Evolutionary conservation across 1,140 invertebrate genomes (phyloP), one percentile per base, ranked within the genome.

Genomic region (Zaprionus inermis): DNA sequence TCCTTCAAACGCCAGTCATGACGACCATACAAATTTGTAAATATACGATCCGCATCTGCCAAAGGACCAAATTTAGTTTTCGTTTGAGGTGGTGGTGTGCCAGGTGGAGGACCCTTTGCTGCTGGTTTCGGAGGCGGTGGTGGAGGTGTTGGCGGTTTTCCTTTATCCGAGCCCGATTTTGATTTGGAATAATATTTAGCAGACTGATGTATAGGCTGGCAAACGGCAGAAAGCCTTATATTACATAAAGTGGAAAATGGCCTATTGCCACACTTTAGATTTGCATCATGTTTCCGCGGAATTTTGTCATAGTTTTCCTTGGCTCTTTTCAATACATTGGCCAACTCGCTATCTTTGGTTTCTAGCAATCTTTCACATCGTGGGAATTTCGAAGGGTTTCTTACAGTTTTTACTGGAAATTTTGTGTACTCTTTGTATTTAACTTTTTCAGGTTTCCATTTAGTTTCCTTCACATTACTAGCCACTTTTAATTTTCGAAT

Each of bases 1-100:
- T 44, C 83, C 49, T 88, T 88, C 1, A 91, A 24, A 12, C 76
- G 73, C 88, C 88, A 91, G 12, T 91, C 88, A 36, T 91, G 88
- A 0, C 73, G 83, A 0, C 88, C 88, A 22, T 91, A 91, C 0
- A 91, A 18, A 55, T 91, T 91, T 10, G 76, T 89, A n/a, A 91
- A 91, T 10, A 91, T 88, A 0, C 88, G 64, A 74, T 91, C 88
- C 3, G 66, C 63, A 72, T 91, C 88, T 2, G 78, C 67, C 3
- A 91, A 64, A 0, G 82, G 72, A 0, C 88, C 88, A 61, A 91
- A 91, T 4, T 44, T 91, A 14, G 81, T 91, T 18, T 88, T 91
- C 0, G 80, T 91, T 57, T 91, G 88, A 0, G 59, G 20, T 56
- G 88, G 88, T 0, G 88, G 88, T 7, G 83, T 81, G 5, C 80